Evolutionary conservation across 2,888 invertebrate genomes (phyloP), one percentile per base, ranked within the genome.

Genomic region (Crocallis elinguaria): DNA sequence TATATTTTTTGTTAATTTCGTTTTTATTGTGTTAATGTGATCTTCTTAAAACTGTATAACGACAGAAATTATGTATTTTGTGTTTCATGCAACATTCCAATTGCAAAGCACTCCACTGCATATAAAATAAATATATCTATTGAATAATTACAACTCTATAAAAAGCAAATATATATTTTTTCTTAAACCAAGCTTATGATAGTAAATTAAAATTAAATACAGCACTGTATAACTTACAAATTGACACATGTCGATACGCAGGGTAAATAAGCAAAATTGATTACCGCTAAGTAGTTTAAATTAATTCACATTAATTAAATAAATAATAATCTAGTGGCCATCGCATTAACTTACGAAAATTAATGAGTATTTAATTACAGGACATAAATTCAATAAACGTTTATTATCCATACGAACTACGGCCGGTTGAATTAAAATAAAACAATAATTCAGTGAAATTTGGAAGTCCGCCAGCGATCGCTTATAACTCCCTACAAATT

Each of bases 401-500:
- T 39, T 39, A 30, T 46, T 36, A 46, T 45, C 38, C 39, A 37
- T 36, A 42, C 25, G 37, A 32, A 25, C 9, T 30, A 36, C 14
- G 21, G 16, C n/a, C 37, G 36, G 33, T 45, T 38, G 45, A 41
- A 52, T 30, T 33, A 23, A 36, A 36, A 52, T 39, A 52, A 36
- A 17, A 23, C 17, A 46, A 37, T 42, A 38, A 46, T 1, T 48
- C 46, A 53, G 35, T 21, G 16, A 58, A 48, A 62, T 66, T 69
- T 73, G 69, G 67, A 62, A 35, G 46, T 60, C 39, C 41, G 70
- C 67, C 70, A 71, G 58, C 61, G 46, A 64, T 60, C 54, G 60
- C 60, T 58, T 61, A 57, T 33, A 32, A 13, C 43, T 39, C 11
- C 43, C 41, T 58, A 60, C 52, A 69, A 73, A 67, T 66, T 67